Percentiles rank a stretch among this genome's conserved stretches.
Evolutionary conservation across 2,113 vertebrate species (phyloP).

Genomic region (Lamprotornis superbus): DNA sequence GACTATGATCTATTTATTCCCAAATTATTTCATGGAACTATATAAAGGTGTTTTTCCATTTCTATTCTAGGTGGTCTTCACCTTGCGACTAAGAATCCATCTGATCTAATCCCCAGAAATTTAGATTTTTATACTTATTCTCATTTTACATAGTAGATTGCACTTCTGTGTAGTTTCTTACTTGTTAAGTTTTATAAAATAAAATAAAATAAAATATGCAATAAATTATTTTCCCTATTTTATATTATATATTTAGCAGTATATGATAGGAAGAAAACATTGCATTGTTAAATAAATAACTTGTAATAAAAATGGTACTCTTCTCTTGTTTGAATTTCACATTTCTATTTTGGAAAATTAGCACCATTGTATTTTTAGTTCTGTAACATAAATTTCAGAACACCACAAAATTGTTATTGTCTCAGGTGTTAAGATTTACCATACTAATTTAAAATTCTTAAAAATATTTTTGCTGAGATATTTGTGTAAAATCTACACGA

Average conservation of each 20-base stretch:
- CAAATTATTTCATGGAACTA: neutral
- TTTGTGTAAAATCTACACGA: neutral
- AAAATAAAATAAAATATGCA: neutral
- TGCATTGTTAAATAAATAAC: neutral
- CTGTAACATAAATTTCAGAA: neutral
- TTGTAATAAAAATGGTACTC: neutral
- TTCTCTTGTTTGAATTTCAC: neutral
- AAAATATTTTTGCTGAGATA: neutral
- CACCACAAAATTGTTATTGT: neutral
- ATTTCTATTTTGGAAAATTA: neutral
- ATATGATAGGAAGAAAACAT: neutral
- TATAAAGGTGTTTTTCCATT: neutral
- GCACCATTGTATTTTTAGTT: neutral
- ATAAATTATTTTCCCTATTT: neutral
- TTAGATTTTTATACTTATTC: neutral
- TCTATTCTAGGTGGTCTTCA: neutral
- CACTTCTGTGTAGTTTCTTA: neutral
- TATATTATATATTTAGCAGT: neutral
- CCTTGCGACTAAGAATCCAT: neutral
- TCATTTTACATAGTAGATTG: neutral
- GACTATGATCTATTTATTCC: neutral
- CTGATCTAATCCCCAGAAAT: neutral
- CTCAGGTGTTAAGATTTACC: neutral
- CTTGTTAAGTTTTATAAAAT: neutral
- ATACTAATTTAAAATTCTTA: neutral